Evolutionary conservation across 1,140 invertebrate species (phyloP).

Genomic region (Bombus picipes): DNA sequence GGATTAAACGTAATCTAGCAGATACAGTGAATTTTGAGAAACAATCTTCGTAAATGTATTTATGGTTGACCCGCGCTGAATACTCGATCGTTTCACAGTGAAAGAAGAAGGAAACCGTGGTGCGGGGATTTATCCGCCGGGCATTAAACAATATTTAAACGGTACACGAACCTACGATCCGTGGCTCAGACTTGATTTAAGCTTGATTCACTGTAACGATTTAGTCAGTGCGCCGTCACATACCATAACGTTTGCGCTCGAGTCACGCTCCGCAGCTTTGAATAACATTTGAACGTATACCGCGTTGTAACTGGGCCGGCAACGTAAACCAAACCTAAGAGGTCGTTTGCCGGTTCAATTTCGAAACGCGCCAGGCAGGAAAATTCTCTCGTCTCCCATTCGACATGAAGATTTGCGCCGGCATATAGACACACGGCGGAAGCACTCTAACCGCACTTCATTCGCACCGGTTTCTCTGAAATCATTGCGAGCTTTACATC

Average conservation of each 20-base stretch:
- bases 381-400: constrained; percentile 21
- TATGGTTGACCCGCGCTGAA: neutral
- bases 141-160: constrained; percentile 22
- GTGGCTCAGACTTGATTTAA: constrained; percentile 23
- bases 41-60: neutral
- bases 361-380: constrained; percentile 26
- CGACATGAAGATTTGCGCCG: constrained; percentile 9
- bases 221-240: constrained; percentile 3
- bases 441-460: neutral
- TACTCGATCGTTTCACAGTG: neutral
- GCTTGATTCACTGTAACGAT: constrained; percentile 38
- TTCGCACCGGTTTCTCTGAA: neutral
- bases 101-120: neutral
- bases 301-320: constrained; percentile 32
- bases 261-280: constrained; percentile 37
- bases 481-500: no score
- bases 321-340: constrained; percentile 49
- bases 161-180: neutral
- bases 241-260: constrained; percentile 32
- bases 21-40: neutral
- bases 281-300: constrained; percentile 44
- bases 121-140: neutral
- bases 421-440: neutral
- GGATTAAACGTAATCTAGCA: neutral
- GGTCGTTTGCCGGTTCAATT: constrained; percentile 38